Conservation (phyloP, 2,797 vertebrate species). For the Spea hammondii region DNA sequence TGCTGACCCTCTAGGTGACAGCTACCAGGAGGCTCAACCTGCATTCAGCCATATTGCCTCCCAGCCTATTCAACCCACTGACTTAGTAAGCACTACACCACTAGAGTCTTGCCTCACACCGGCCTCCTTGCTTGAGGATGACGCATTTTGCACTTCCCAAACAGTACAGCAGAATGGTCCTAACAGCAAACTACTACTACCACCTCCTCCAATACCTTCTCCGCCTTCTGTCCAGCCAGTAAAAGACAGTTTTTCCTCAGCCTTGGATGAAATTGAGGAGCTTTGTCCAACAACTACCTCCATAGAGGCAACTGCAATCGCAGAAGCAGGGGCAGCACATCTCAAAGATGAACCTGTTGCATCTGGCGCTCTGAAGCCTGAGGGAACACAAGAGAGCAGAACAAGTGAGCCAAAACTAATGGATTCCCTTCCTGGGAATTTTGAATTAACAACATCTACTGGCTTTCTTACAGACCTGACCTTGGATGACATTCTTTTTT, state of each 20-base stretch:
- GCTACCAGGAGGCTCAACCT: slow-evolving; percentile 82
- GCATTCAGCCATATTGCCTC: slow-evolving; percentile 74
- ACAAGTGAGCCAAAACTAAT: slow-evolving; percentile 75
- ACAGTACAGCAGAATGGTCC: slow-evolving; percentile 64
- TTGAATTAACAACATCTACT: slow-evolving; percentile 85
- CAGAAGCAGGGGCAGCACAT: slow-evolving; percentile 56
- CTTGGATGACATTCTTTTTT: slow-evolving; percentile 94
- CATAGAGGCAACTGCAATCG: slow-evolving; percentile 65
- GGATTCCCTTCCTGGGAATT: slow-evolving; percentile 78
- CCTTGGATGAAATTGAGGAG: slow-evolving; percentile 89
- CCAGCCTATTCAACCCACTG: slow-evolving; percentile 64
- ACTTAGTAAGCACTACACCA: slow-evolving; percentile 70
- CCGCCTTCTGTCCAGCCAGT: slow-evolving; percentile 66
- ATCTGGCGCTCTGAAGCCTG: slow-evolving; percentile 68
- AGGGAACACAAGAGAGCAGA: slow-evolving; percentile 72
- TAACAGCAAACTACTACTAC: slow-evolving; percentile 49
- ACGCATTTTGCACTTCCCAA: slow-evolving; percentile 80
- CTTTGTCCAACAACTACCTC: slow-evolving; percentile 91
- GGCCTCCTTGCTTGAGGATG: slow-evolving; percentile 88
- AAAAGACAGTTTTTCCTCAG: slow-evolving; percentile 82
- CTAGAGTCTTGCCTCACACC: slow-evolving; percentile 93
- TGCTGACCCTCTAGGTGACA: slow-evolving; percentile 78
- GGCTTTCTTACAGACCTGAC: slow-evolving; percentile 97
- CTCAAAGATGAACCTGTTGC: slow-evolving; percentile 72
- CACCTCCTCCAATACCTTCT: slow-evolving; percentile 58